These are phyloP conservation scores for Synergus itoensis DNA, from an alignment of 2,888 invertebrate genomes.

Conservation along the genomic window DNA sequence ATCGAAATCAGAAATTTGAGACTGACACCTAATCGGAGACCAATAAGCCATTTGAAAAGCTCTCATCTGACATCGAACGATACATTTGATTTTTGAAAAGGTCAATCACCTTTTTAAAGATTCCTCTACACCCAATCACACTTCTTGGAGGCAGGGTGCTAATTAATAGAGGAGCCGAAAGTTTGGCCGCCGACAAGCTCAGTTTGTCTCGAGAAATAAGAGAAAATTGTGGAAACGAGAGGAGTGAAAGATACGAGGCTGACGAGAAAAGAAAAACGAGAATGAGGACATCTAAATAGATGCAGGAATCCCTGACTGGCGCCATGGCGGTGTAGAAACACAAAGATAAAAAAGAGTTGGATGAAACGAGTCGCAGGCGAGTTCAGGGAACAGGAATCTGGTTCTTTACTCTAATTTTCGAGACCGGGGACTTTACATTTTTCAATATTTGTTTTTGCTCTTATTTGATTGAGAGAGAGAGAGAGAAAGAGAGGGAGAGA, in stretches of 20 bases:
- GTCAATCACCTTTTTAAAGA: background rate
- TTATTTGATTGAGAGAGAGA: background rate
- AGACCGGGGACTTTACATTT: background rate
- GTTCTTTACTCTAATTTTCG: slow-evolving; percentile 11
- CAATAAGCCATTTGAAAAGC: background rate
- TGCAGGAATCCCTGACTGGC: slow-evolving; percentile 74
- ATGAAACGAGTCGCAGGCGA: slow-evolving; percentile 22
- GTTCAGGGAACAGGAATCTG: slow-evolving; percentile 22
- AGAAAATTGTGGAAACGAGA: slow-evolving; percentile 33
- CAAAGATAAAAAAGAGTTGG: slow-evolving; percentile 53
- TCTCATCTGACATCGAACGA: slow-evolving; percentile 14
- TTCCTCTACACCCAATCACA: background rate
- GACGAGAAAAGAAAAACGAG: slow-evolving; percentile 32
- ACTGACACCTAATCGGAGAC: slow-evolving; percentile 25
- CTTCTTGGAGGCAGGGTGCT: slow-evolving; percentile 7
- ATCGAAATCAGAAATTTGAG: slow-evolving; percentile 10
- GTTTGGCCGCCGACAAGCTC: background rate
- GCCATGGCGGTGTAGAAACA: slow-evolving; percentile 64
- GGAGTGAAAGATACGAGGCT: background rate
- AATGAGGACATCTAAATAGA: slow-evolving; percentile 66
- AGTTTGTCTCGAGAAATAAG: slow-evolving; percentile 8
- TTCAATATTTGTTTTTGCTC: background rate
- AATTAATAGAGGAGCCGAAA: slow-evolving; percentile 34
- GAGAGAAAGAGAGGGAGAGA: background rate
- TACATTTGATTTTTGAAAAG: slow-evolving; percentile 14